phyloP scores from a whole-genome alignment of 1,140 invertebrate genomes.

The Rhizoglyphus robini region DNA sequence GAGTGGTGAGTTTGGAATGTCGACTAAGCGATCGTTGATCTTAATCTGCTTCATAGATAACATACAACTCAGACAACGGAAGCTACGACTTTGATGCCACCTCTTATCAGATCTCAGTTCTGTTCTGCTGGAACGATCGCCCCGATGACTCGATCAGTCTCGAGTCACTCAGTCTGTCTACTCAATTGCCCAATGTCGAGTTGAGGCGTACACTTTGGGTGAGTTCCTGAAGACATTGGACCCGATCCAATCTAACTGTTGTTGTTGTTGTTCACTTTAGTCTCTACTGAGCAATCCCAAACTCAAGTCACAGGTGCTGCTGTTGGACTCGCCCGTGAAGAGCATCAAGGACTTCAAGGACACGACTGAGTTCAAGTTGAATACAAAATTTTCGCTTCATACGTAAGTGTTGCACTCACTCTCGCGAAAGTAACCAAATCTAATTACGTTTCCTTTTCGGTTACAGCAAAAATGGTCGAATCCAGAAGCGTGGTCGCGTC shows the following conservation, averaged over 20 bases:
- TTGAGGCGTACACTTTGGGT: conserved; percentile 87
- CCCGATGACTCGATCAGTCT: conserved; percentile 79
- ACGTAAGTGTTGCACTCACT: background rate
- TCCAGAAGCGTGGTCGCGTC: conserved; percentile 81
- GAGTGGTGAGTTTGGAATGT: conserved; percentile 49
- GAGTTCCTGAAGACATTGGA: conserved; percentile 23
- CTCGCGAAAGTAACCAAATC: background rate
- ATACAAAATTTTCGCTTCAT: conserved; percentile 77
- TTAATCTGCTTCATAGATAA: conserved; percentile 49
- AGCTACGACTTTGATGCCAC: conserved; percentile 96
- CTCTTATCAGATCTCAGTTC: conserved; percentile 98
- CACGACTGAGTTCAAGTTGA: conserved; percentile 85
- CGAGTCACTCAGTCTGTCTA: conserved; percentile 86
- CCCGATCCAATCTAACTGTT: background rate
- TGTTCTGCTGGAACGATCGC: conserved; percentile 97
- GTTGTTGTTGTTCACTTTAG: conserved; percentile 33
- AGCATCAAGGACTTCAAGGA: conserved; percentile 83
- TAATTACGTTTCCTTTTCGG: conserved; percentile 22
- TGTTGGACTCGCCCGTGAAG: conserved; percentile 55
- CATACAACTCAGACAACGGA: conserved; percentile 81
- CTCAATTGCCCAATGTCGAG: conserved; percentile 90
- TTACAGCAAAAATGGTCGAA: conserved; percentile 74
- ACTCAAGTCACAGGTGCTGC: conserved; percentile 75
- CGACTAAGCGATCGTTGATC: background rate
- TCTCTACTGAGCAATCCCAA: conserved; percentile 93